Evolutionary conservation across 2,888 invertebrate species (phyloP).

Genomic region (Ectropis crepuscularia): DNA sequence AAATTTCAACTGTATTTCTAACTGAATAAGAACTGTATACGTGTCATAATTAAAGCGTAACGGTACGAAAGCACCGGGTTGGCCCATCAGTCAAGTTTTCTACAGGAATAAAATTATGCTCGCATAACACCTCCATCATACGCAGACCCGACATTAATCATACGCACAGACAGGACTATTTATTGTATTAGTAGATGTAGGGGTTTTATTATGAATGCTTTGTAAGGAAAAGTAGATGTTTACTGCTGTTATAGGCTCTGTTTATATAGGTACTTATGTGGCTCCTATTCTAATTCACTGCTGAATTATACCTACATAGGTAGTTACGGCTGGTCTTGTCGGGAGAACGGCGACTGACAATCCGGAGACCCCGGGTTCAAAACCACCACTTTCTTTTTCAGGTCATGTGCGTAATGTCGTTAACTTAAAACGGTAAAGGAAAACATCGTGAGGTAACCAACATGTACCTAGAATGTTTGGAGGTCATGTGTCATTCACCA

Average conservation of each 20-base stretch:
- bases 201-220: conserved; percentile 27
- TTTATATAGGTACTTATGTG: no score
- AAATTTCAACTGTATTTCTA: neutral
- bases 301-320: no score
- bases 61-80: conserved; percentile 20
- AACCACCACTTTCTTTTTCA: no score
- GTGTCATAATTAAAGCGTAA: conserved; percentile 26
- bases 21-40: neutral
- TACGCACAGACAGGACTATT: conserved; percentile 50
- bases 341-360: no score
- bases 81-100: conserved; percentile 64
- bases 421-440: no score
- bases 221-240: conserved; percentile 10
- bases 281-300: no score
- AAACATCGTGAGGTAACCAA: no score
- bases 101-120: conserved; percentile 64
- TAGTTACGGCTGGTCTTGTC: no score
- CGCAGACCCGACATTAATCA: conserved; percentile 64
- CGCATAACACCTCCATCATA: conserved; percentile 63
- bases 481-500: no score
- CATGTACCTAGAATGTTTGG: no score
- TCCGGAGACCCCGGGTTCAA: no score
- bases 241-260: neutral
- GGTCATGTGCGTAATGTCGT: no score
- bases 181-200: conserved; percentile 49